Evolutionary conservation across 1,140 invertebrate species (phyloP).

Genomic region (Diabrotica virgifera): DNA sequence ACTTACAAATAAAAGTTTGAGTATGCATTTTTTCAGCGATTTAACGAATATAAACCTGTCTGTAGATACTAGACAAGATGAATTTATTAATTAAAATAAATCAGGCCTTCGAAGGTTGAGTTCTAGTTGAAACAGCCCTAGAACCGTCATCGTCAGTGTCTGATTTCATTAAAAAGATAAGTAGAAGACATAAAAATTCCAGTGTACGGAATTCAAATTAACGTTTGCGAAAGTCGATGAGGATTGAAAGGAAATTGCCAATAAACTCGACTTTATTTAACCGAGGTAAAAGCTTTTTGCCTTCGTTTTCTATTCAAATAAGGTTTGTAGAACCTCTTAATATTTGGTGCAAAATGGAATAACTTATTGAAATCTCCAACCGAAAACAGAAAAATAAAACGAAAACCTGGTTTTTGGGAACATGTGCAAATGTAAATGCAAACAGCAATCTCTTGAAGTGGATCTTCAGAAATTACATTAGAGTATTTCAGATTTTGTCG

Average conservation of each 20-base stretch:
- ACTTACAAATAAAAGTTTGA: too few species aligned
- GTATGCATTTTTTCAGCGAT: too few species aligned
- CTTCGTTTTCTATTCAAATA: slow-evolving; percentile 24
- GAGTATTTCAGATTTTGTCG: background rate
- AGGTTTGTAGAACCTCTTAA: slow-evolving; percentile 18
- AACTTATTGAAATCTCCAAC: slow-evolving; percentile 19
- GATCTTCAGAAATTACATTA: slow-evolving; percentile 41
- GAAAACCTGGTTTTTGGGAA: slow-evolving; percentile 25
- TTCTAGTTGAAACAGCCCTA: too few species aligned
- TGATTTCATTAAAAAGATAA: slow-evolving; percentile 20
- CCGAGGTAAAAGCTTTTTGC: slow-evolving; percentile 21
- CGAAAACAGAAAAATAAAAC: slow-evolving; percentile 20
- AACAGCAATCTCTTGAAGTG: slow-evolving; percentile 38
- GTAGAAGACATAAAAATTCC: slow-evolving; percentile 20
- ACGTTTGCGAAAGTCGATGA: slow-evolving; percentile 16
- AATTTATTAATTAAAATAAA: too few species aligned
- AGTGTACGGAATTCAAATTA: slow-evolving; percentile 14
- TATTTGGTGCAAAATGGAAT: slow-evolving; percentile 23
- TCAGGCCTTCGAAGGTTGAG: too few species aligned
- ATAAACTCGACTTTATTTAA: slow-evolving; percentile 22
- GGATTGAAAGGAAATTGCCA: slow-evolving; percentile 21
- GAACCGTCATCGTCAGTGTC: background rate
- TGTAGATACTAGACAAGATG: too few species aligned
- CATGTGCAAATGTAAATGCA: slow-evolving; percentile 32
- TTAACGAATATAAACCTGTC: too few species aligned